These are phyloP conservation scores for Ferdinandea cuprea DNA, from an alignment of 2,888 invertebrate species.

Conservation along the genomic window DNA sequence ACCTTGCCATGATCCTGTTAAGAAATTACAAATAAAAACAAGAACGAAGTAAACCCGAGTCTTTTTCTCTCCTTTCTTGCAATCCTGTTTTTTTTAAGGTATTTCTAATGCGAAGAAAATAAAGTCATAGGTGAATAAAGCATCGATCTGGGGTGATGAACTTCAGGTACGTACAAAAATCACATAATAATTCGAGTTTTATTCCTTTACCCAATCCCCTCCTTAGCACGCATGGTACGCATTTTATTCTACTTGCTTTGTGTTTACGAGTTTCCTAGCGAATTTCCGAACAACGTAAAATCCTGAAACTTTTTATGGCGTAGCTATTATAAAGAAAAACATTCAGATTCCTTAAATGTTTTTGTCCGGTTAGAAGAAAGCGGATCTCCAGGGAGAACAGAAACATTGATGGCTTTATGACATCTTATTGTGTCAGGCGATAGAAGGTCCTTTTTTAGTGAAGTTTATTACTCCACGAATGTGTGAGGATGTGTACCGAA, in stretches of 20 bases:
- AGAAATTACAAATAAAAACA: slow-evolving; percentile 64
- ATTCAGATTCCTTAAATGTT: slow-evolving; percentile 61
- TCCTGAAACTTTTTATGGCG: slow-evolving; percentile 65
- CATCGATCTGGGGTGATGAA: slow-evolving; percentile 65
- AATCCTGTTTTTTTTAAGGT: slow-evolving; percentile 48
- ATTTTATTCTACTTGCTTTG: slow-evolving; percentile 5
- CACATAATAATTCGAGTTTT: slow-evolving; percentile 73
- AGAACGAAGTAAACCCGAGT: slow-evolving; percentile 20
- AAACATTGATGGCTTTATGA: slow-evolving; percentile 68
- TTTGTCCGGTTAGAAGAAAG: slow-evolving; percentile 65
- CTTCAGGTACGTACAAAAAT: slow-evolving; percentile 66
- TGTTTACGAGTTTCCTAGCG: slow-evolving; percentile 37
- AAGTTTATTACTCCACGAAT: slow-evolving; percentile 60
- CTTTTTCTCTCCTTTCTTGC: slow-evolving; percentile 25
- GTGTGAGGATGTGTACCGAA: background rate
- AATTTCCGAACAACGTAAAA: slow-evolving; percentile 58
- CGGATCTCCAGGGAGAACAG: slow-evolving; percentile 27
- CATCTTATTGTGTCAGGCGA: slow-evolving; percentile 51
- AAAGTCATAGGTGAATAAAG: slow-evolving; percentile 72
- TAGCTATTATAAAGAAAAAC: slow-evolving; percentile 55
- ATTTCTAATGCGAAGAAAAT: slow-evolving; percentile 69
- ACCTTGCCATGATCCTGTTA: slow-evolving; percentile 62
- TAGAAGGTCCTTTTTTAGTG: slow-evolving; percentile 12
- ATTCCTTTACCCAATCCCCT: slow-evolving; percentile 61
- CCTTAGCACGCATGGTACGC: too few relatives aligned